phyloP scores from a whole-genome alignment of 2,797 vertebrate genomes.

The Helostoma temminkii region DNA sequence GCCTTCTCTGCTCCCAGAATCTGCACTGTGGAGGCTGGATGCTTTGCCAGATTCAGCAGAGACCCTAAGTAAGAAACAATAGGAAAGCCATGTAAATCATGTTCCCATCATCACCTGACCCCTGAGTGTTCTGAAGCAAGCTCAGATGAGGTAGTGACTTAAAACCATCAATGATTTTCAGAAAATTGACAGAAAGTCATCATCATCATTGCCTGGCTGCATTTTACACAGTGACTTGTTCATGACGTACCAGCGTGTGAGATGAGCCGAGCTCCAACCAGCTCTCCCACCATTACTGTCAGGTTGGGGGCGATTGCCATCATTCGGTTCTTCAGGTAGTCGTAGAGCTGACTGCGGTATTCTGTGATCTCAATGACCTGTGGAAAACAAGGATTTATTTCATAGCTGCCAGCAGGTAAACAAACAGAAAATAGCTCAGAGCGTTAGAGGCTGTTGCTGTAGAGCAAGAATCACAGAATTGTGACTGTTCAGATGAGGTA shows the following conservation, averaged over 20 bases:
- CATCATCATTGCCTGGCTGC: constrained; percentile 75
- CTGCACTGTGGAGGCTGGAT: constrained; percentile 97
- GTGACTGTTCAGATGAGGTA: constrained; percentile 91
- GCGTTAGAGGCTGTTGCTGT: accelerated
- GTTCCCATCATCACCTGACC: accelerated
- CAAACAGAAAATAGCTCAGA: neutral
- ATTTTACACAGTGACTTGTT: accelerated
- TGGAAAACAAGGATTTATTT: neutral
- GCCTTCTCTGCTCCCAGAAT: constrained; percentile 98
- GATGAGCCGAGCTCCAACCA: constrained; percentile 96
- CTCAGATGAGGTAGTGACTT: constrained; percentile 98
- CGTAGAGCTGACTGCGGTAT: constrained; percentile 95
- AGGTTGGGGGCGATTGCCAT: constrained; percentile 98
- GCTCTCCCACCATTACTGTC: constrained; percentile 95
- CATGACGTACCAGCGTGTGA: constrained; percentile 91
- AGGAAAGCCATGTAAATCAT: neutral
- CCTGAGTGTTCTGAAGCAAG: constrained; percentile 30
- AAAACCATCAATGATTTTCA: constrained; percentile 79
- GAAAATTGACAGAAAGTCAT: constrained; percentile 69
- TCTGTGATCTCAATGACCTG: constrained; percentile 98
- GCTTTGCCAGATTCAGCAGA: constrained; percentile 96
- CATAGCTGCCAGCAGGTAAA: accelerated
- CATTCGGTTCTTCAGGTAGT: constrained; percentile 99
- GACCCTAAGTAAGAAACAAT: constrained; percentile 84
- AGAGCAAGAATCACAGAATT: accelerated